Percentiles rank a stretch among this genome's conserved stretches.
Conservation (phyloP, 2,888 invertebrate species). For the Microctonus brassicae region DNA sequence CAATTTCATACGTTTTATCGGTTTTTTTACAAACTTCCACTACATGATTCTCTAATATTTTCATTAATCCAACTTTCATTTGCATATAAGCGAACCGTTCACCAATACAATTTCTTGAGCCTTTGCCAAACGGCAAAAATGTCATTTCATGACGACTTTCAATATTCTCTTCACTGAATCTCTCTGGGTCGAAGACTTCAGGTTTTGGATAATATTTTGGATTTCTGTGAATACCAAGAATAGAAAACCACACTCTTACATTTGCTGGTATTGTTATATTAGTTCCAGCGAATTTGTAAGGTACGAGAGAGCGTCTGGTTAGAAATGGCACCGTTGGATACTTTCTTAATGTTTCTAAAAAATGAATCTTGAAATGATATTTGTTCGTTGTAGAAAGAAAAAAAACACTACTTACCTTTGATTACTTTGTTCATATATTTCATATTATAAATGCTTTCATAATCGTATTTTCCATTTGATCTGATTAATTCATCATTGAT, state of each 20-base stretch:
- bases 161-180: slow-evolving; percentile 49
- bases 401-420: slow-evolving; percentile 55
- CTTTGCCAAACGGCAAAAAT: slow-evolving; percentile 54
- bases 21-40: slow-evolving; percentile 62
- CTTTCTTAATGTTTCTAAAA: slow-evolving; percentile 55
- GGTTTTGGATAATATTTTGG: slow-evolving; percentile 55
- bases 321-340: slow-evolving; percentile 49
- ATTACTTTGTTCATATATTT: slow-evolving; percentile 66
- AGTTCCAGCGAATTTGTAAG: slow-evolving; percentile 51
- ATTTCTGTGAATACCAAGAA: slow-evolving; percentile 53
- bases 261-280: slow-evolving; percentile 49
- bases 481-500: slow-evolving; percentile 55
- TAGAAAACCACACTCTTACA: slow-evolving; percentile 49
- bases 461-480: slow-evolving; percentile 60
- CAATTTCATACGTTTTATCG: slow-evolving; percentile 49
- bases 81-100: slow-evolving; percentile 59
- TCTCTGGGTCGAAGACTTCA: slow-evolving; percentile 55
- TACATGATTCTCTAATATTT: slow-evolving; percentile 60
- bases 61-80: slow-evolving; percentile 64
- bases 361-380: not conserved
- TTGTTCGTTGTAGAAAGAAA: slow-evolving; percentile 7
- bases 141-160: slow-evolving; percentile 49
- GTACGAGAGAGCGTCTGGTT: slow-evolving; percentile 35
- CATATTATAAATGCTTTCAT: slow-evolving; percentile 65
- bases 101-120: slow-evolving; percentile 58